Percentiles rank a stretch among this genome's conserved stretches.
Conservation (phyloP, 2,888 invertebrate species). For the Caenorhabditis sp. region DNA sequence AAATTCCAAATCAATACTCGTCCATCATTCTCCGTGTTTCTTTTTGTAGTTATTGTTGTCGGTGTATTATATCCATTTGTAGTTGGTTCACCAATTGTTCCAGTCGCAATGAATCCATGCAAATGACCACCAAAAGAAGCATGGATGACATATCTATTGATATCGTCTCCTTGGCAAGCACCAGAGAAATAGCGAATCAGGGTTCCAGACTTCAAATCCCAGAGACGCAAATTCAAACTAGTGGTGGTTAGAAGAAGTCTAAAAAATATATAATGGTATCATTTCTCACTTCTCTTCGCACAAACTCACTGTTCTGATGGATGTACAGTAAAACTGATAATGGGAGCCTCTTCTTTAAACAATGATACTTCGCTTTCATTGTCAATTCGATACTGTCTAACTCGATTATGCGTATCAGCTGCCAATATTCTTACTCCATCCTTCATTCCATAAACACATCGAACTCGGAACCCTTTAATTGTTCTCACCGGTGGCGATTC, state of each 20-base stretch:
- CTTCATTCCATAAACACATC: slow-evolving; percentile 22
- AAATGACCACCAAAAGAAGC: slow-evolving; percentile 39
- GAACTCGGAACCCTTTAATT: slow-evolving; percentile 36
- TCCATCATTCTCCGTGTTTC: slow-evolving; percentile 13
- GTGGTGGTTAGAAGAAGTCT: slow-evolving; percentile 33
- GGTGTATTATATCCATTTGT: neutral
- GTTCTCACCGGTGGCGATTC: neutral
- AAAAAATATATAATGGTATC: neutral
- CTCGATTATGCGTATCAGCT: slow-evolving; percentile 35
- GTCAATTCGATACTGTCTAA: slow-evolving; percentile 20
- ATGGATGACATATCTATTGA: slow-evolving; percentile 17
- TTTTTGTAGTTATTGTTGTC: slow-evolving; percentile 1
- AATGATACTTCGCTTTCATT: slow-evolving; percentile 17
- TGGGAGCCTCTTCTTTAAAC: slow-evolving; percentile 26
- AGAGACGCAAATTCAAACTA: slow-evolving; percentile 25
- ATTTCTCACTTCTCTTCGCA: too few relatives aligned
- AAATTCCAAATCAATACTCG: slow-evolving; percentile 39
- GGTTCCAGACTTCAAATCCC: slow-evolving; percentile 33
- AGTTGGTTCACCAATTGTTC: slow-evolving; percentile 23
- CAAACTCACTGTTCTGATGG: slow-evolving; percentile 27
- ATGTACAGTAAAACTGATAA: slow-evolving; percentile 32
- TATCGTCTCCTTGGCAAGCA: slow-evolving; percentile 24
- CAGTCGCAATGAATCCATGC: slow-evolving; percentile 37
- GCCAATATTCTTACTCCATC: slow-evolving; percentile 25
- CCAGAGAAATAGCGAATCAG: slow-evolving; percentile 38